These are phyloP conservation scores for Antennarius striatus DNA, from an alignment of 2,113 vertebrate species.

Conservation along the genomic window DNA sequence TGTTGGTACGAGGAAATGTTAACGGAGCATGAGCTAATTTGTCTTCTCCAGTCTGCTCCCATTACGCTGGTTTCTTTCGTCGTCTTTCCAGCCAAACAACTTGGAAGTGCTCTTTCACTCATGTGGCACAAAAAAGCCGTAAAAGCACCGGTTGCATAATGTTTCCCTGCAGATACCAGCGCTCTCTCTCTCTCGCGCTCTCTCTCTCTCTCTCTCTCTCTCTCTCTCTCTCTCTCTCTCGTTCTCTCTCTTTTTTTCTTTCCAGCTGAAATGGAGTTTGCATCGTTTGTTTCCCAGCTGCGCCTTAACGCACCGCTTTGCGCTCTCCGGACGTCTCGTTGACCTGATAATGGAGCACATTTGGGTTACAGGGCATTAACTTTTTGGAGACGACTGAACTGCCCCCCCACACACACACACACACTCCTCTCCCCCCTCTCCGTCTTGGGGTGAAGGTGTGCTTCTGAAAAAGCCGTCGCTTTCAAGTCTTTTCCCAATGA, in stretches of 20 bases:
- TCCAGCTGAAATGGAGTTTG: not conserved
- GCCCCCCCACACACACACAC: too few species aligned
- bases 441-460: not conserved
- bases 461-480: not conserved
- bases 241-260: not conserved
- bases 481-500: slow-evolving; percentile 12
- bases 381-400: too few species aligned
- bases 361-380: not conserved
- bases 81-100: slow-evolving; percentile 27
- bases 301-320: too few species aligned
- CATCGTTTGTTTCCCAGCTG: not conserved
- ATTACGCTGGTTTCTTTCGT: slow-evolving; percentile 22
- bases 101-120: slow-evolving; percentile 50
- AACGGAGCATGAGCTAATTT: slow-evolving; percentile 19
- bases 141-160: slow-evolving; percentile 52
- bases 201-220: not conserved
- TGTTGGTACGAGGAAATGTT: slow-evolving; percentile 23
- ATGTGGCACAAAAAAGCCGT: slow-evolving; percentile 46
- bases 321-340: too few species aligned
- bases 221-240: not conserved
- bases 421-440: not conserved
- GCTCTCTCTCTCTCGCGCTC: slow-evolving; percentile 22
- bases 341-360: not conserved
- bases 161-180: slow-evolving; percentile 30
- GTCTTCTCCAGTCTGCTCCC: slow-evolving; percentile 42